Base-by-base conservation (phyloP, 1,140 invertebrate species). In the Sipha flava region DNA sequence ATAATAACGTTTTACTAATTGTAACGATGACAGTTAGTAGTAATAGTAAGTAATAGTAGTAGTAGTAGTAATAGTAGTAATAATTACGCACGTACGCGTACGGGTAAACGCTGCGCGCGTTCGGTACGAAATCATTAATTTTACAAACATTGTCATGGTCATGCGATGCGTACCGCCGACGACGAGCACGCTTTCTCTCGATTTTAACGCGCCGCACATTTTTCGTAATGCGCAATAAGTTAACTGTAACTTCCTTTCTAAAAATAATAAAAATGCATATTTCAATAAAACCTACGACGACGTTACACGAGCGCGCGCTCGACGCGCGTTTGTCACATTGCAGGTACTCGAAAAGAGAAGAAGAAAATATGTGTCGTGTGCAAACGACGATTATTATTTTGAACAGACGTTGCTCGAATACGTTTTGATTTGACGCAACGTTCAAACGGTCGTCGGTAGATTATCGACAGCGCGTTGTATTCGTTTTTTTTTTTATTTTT, bases 221-320 rank as follows among this genome's bases (percentile, higher is more conserved):
- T 66, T 18, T n/a, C n/a, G 16, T 43, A 66, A 52, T 72, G 16
- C 68, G 68, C 68, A 72, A 72, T 72, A 47, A 52, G 68, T 49
- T 72, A 72, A 52, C n/a, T n/a, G 37, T 52, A 52, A 72, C 26
- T 72, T 72, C 68, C 68, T 72, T 72, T 72, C 68, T 72, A 72
- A 72, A 72, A 72, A 52, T 31, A 72, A 72, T 49, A 72, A 40
- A 23, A 66, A 26, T 16, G 12, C 21, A 14, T n/a, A n/a, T n/a
- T n/a, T n/a, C n/a, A n/a, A n/a, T n/a, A n/a, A n/a, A n/a, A n/a
- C n/a, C n/a, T n/a, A n/a, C n/a, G n/a, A n/a, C n/a, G n/a, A n/a
- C n/a, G n/a, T n/a, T n/a, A n/a, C n/a, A n/a, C n/a, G n/a, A n/a
- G n/a, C n/a, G n/a, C n/a, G n/a, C n/a, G n/a, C n/a, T n/a, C n/a